These are phyloP conservation scores for Rhopilema esculentum DNA, from an alignment of 30 jellyfish, hydroid and myxozoan genomes.

Conservation along the genomic window DNA sequence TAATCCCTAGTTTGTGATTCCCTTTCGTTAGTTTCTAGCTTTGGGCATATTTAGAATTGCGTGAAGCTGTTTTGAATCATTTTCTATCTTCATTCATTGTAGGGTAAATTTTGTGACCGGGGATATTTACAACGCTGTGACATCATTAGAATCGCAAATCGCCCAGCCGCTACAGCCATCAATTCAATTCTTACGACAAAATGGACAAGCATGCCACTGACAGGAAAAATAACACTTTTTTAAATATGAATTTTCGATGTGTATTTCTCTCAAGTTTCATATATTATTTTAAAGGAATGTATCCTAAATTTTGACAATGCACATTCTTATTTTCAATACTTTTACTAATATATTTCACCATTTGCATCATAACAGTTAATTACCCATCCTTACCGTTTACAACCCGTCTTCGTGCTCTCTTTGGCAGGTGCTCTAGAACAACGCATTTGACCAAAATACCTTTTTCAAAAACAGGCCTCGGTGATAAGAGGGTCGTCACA, in stretches of 20 bases:
- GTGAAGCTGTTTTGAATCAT: too few species aligned
- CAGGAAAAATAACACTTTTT: neutral
- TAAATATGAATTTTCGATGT: neutral
- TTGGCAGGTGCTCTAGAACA: too few species aligned
- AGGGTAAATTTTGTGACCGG: constrained; percentile 37
- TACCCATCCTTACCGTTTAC: too few species aligned
- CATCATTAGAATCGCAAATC: constrained; percentile 27
- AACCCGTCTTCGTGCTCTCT: too few species aligned
- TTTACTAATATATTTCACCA: neutral
- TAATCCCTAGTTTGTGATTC: too few species aligned
- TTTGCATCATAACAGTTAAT: neutral
- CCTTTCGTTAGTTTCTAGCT: too few species aligned
- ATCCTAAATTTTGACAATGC: neutral
- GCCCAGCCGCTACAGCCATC: constrained; percentile 54
- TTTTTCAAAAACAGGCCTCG: too few species aligned
- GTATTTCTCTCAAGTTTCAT: neutral
- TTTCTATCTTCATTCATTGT: neutral
- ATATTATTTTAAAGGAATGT: neutral
- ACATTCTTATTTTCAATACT: neutral
- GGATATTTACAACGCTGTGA: constrained; percentile 6
- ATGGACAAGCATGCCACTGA: neutral
- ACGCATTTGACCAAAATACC: too few species aligned
- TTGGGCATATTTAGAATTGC: too few species aligned
- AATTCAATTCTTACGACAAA: constrained; percentile 21
- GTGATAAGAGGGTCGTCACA: too few species aligned